These are phyloP conservation scores for Microplitis demolitor DNA, from an alignment of 1,140 invertebrate species.

Conservation along the genomic window DNA sequence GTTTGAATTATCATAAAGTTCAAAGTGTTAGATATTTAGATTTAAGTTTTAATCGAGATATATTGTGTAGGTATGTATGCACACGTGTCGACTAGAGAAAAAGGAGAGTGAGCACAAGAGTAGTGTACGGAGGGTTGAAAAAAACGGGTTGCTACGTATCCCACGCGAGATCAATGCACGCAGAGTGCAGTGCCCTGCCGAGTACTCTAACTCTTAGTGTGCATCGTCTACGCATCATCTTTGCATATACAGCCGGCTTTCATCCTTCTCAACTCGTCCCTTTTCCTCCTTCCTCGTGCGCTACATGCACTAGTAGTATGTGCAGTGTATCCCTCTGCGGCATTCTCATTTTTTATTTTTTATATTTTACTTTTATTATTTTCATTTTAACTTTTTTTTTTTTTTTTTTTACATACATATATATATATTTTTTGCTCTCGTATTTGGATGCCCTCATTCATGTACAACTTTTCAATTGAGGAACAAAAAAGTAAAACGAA, in stretches of 20 bases:
- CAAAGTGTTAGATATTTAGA: too few relatives aligned
- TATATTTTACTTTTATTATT: too few relatives aligned
- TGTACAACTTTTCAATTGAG: too few relatives aligned
- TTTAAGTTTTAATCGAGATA: too few relatives aligned
- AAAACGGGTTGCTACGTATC: neutral
- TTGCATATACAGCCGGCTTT: neutral
- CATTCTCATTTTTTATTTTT: too few relatives aligned
- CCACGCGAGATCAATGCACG: constrained; percentile 1
- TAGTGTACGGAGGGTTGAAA: neutral
- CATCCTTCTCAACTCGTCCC: constrained; percentile 14
- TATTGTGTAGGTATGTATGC: neutral
- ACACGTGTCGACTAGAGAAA: neutral
- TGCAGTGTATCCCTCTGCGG: too few relatives aligned
- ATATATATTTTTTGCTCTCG: too few relatives aligned
- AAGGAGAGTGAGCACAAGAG: neutral
- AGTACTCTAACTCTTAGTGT: constrained; percentile 4
- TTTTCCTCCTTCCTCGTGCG: constrained; percentile 36
- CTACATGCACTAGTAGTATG: constrained; percentile 13
- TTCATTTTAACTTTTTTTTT: too few relatives aligned
- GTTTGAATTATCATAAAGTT: too few relatives aligned
- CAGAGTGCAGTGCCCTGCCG: constrained; percentile 3
- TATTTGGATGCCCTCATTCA: too few relatives aligned
- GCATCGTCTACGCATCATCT: constrained; percentile 4
- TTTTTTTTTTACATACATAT: too few relatives aligned
- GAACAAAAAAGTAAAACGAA: too few relatives aligned